Base-by-base conservation (phyloP, 2,113 vertebrate species). In the Leptocoma aspasia region DNA sequence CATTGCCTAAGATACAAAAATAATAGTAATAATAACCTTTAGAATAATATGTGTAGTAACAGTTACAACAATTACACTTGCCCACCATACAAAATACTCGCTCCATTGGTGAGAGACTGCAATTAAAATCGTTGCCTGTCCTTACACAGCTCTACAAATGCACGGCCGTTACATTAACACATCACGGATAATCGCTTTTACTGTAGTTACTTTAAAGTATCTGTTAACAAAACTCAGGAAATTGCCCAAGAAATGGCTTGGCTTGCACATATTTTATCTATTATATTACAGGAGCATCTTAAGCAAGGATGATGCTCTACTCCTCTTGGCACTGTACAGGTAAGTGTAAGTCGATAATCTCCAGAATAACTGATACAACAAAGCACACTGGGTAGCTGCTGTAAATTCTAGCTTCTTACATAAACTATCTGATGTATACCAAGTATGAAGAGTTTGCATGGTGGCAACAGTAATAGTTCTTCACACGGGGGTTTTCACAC, bases 1-100 rank as follows among this genome's bases (percentile, higher is more conserved):
- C 78, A 92, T 54, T 69, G 53, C 61, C 22, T 52, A 70, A 10
- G 53, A 78, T 87, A 95, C 77, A 93, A 91, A 96, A 96, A 95
- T 86, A 94, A 86, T n/a, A 65, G 42, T 54, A 87, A 89, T 70
- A 80, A 82, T 71, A 27, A 90, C 47, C 56, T 94, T 86, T 53
- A 81, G 88, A 89, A 73, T 56, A 90, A 78, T 6, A 78, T 11
- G 52, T 57, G 35, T 30, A 82, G 33, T 81, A 95, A 78, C 64
- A 78, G 56, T 24, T 61, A 39, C 77, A 97, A 70, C 61, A 91
- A 69, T 88, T 82, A 79, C 54, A 89, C 49, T 90, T 86, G 61
- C 89, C 84, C 76, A 72, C 79, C 79, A 68, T 64, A 94, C 54
- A 95, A 95, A 91, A 84, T 69, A 82, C 45, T 92, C 1, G n/a